Evolutionary conservation across 2,888 invertebrate genomes (phyloP).

Genomic region (Rhagonycha fulva): DNA sequence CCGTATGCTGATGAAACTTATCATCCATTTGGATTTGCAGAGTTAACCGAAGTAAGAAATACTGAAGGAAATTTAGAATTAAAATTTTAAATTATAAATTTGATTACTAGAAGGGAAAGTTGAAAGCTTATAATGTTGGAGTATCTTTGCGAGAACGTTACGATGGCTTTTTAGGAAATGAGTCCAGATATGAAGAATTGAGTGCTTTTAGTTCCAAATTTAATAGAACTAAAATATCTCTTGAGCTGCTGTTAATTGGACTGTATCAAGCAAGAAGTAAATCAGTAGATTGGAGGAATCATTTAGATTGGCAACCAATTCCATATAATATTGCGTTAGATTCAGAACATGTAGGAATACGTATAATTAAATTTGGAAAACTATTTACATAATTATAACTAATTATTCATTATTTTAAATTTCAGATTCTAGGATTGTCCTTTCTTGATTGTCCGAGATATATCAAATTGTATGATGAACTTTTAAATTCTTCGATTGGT

Average conservation of each 20-base stretch:
- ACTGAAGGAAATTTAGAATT: not conserved
- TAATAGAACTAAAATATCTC: conserved; percentile 73
- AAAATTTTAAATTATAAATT: not conserved
- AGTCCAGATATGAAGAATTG: conserved; percentile 60
- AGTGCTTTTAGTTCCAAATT: conserved; percentile 70
- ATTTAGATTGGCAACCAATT: conserved; percentile 45
- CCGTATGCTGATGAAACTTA: conserved; percentile 48
- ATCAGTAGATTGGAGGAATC: conserved; percentile 60
- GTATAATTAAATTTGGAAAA: not conserved
- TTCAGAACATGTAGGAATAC: not conserved
- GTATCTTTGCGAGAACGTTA: conserved; percentile 65
- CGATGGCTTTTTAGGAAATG: conserved; percentile 60
- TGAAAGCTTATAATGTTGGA: conserved; percentile 61
- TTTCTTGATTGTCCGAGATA: not conserved
- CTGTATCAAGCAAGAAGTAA: conserved; percentile 65
- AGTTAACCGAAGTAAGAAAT: conserved; percentile 55
- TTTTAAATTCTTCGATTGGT: not conserved
- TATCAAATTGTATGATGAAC: not conserved
- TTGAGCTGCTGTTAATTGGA: conserved; percentile 68
- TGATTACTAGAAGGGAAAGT: conserved; percentile 40
- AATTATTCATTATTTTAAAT: not conserved
- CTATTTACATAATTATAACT: too few species aligned
- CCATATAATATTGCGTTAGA: conserved; percentile 36
- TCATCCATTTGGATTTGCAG: conserved; percentile 59
- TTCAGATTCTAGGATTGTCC: not conserved